These are phyloP conservation scores for Eulithis prunata DNA, from an alignment of 2,888 invertebrate species.

Conservation along the genomic window DNA sequence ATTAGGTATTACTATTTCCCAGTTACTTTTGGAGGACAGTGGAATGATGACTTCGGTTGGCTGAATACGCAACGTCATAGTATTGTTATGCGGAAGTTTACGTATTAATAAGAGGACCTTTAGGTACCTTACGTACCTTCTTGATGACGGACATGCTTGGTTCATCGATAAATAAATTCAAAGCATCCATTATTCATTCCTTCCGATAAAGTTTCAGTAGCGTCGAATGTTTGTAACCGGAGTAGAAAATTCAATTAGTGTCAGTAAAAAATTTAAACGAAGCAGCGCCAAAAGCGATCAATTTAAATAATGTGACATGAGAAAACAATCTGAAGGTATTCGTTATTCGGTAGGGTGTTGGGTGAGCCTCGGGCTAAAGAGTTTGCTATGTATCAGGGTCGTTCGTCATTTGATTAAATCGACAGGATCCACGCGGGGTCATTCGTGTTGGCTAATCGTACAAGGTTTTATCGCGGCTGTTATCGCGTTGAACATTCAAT, in stretches of 20 bases:
- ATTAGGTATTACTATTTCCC: not conserved
- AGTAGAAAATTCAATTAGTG: slow-evolving; percentile 32
- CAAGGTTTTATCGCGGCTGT: slow-evolving; percentile 75
- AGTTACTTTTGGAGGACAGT: slow-evolving; percentile 7
- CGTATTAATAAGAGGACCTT: slow-evolving; percentile 18
- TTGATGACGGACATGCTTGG: slow-evolving; percentile 14
- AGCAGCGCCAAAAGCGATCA: slow-evolving; percentile 19
- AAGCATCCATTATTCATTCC: slow-evolving; percentile 17
- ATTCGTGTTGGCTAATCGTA: slow-evolving; percentile 75
- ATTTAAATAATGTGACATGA: slow-evolving; percentile 19
- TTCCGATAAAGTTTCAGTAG: slow-evolving; percentile 23
- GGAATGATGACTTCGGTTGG: slow-evolving; percentile 12
- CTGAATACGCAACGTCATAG: slow-evolving; percentile 19
- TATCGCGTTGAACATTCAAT: slow-evolving; percentile 60
- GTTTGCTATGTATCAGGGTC: slow-evolving; percentile 36
- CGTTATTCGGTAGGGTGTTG: slow-evolving; percentile 1
- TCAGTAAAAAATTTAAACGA: slow-evolving; percentile 11
- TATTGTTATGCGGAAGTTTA: slow-evolving; percentile 40
- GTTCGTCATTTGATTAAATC: slow-evolving; percentile 46
- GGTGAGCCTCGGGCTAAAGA: slow-evolving; percentile 34
- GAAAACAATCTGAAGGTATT: slow-evolving; percentile 20
- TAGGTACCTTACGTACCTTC: slow-evolving; percentile 9
- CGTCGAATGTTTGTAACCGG: slow-evolving; percentile 28
- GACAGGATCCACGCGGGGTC: slow-evolving; percentile 64
- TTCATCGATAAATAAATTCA: slow-evolving; percentile 17